These are phyloP conservation scores for Andrena hattorfiana DNA, from an alignment of 2,888 invertebrate species.

Conservation along the genomic window DNA sequence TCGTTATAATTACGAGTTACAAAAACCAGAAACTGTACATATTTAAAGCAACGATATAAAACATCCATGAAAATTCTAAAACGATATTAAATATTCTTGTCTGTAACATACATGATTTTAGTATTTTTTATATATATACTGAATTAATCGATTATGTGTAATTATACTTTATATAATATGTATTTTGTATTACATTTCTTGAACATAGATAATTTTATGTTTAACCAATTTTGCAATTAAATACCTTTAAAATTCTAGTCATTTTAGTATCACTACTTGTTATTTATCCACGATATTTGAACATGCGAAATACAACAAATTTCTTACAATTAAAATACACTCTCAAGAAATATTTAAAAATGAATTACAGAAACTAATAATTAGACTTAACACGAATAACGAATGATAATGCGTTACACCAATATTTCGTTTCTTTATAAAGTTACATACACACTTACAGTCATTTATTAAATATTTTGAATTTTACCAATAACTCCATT, in stretches of 20 bases:
- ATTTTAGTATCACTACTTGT: neutral
- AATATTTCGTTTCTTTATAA: neutral
- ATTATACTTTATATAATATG: neutral
- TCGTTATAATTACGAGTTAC: constrained; percentile 6
- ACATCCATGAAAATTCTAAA: constrained; percentile 17
- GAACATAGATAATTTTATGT: constrained; percentile 11
- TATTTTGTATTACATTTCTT: neutral
- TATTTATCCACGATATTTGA: neutral
- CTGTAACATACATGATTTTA: neutral
- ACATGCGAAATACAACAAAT: neutral
- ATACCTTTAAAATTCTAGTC: constrained; percentile 28
- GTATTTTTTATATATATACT: constrained; percentile 5
- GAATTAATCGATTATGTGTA: constrained; percentile 10
- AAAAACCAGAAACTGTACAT: constrained; percentile 18
- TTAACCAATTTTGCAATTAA: constrained; percentile 8
- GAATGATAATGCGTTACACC: neutral
- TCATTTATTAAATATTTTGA: neutral
- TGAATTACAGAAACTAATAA: neutral
- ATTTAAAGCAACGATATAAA: constrained; percentile 21
- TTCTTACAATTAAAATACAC: neutral
- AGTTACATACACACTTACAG: neutral
- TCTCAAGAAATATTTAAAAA: constrained; percentile 4
- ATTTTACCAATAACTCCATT: no score
- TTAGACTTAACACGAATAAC: constrained; percentile 1
- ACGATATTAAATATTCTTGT: neutral